Conservation (phyloP, 2,797 vertebrate species). For the Sebastes vulpes region DNA sequence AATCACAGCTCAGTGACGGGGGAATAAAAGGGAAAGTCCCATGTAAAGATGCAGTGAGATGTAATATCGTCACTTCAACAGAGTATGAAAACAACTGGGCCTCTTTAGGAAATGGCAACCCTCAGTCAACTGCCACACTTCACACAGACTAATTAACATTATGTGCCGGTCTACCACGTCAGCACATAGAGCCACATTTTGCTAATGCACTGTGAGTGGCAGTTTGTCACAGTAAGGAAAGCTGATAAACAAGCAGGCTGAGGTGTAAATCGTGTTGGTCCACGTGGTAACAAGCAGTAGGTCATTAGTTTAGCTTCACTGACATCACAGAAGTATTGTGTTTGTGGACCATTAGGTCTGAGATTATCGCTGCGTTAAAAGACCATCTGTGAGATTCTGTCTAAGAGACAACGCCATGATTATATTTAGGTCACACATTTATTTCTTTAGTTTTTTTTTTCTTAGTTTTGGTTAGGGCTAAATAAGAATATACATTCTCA, state of each 20-base stretch:
- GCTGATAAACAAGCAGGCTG: constrained; percentile 10
- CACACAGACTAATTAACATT: constrained; percentile 33
- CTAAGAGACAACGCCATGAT: neutral
- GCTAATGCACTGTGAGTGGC: constrained; percentile 40
- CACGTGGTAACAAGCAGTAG: constrained; percentile 1
- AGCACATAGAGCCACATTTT: constrained; percentile 33
- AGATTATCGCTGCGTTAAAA: neutral
- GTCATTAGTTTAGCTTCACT: constrained; percentile 17
- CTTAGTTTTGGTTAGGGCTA: neutral
- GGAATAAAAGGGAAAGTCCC: constrained; percentile 19
- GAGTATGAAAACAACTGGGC: constrained; percentile 49
- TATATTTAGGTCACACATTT: neutral
- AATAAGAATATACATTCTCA: neutral
- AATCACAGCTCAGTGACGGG: neutral
- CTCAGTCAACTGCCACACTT: constrained; percentile 31
- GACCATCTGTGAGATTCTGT: constrained; percentile 5
- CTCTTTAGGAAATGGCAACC: constrained; percentile 28
- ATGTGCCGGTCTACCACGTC: constrained; percentile 3
- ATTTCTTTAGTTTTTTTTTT: neutral
- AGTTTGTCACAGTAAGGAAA: constrained; percentile 22
- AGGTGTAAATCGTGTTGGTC: constrained; percentile 15
- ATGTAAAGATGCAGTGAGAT: constrained; percentile 5
- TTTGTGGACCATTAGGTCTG: neutral
- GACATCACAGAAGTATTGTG: neutral
- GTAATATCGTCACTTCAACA: constrained; percentile 31